Conservation (phyloP, 2,888 invertebrate genomes). For the Augiades crinisus region DNA sequence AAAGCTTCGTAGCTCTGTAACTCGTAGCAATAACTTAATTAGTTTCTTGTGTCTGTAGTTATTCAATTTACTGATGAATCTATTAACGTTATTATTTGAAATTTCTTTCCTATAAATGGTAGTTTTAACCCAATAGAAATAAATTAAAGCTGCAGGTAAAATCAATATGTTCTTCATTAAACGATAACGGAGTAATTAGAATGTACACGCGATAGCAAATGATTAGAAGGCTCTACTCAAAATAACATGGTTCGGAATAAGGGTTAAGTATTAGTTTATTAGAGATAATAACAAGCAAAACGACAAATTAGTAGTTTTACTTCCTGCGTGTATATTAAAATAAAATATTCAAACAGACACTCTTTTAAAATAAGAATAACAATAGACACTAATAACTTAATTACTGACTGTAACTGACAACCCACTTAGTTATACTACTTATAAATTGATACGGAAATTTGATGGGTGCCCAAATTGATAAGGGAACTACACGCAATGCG, state of each 20-base stretch:
- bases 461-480: neutral
- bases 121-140: neutral
- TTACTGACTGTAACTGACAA: no score
- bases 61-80: neutral
- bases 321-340: neutral
- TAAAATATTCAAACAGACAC: no score
- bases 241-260: conserved; percentile 9
- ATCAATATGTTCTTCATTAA: conserved; percentile 16
- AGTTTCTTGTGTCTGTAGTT: neutral
- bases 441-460: no score
- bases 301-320: neutral
- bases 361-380: no score
- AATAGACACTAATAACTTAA: no score
- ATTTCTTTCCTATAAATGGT: neutral
- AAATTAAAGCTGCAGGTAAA: neutral
- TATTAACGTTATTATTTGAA: neutral
- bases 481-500: neutral
- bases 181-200: conserved; percentile 10
- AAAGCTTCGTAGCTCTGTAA: neutral
- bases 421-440: no score
- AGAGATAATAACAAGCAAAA: neutral
- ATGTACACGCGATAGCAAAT: conserved; percentile 14
- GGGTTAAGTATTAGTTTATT: conserved; percentile 5
- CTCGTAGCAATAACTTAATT: neutral
- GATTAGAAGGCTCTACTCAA: conserved; percentile 18